Base-by-base conservation (phyloP, 2,797 vertebrate genomes). In the Okamejei kenojei region DNA sequence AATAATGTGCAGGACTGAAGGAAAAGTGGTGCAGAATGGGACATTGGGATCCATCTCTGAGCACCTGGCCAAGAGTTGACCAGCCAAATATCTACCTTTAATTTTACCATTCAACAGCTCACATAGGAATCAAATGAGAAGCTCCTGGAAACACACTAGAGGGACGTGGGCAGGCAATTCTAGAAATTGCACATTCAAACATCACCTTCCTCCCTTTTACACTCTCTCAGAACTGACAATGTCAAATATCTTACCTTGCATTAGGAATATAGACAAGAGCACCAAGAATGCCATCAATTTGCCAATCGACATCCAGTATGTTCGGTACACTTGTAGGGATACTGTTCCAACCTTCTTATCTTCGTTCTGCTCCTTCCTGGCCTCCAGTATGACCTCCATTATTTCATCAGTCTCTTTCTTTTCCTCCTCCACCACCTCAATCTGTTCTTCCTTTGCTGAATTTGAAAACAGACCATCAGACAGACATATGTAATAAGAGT, bases 321-420 rank as follows among this genome's bases (percentile, higher is more conserved):
- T 96, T 73, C 29, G 94, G 95, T 99, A 99, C 17, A 99, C 98
- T 0, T 94, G 96, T 96, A 98, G 97, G 35, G 97, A 96, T 94
- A 99, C 96, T 0, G 97, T 96, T 0, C 99, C 98, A 94, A 95
- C 96, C 95, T 98, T 97, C 95, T 99, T 99, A 95, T 97, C 97
- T 95, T 99, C 96, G 95, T 98, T 97, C 95, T 99, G 99, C 95
- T 97, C 97, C 95, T 99, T 98, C n/a, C 96, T 96, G 82, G 95
- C 96, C 8, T 95, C 93, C n/a, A 92, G 93, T 45, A 94, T 81
- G n/a, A 54, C 82, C 23, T 54, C 73, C n/a, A 81, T 21, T 0
- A 0, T 29, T 29, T 94, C 94, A 21, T 61, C 94, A 93, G 94
- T 90, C 93, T 95, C 94, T 61, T 93, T 94, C 7, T 94, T 93